phyloP scores from a whole-genome alignment of 2,888 invertebrate species.

The Apoderus coryli region DNA sequence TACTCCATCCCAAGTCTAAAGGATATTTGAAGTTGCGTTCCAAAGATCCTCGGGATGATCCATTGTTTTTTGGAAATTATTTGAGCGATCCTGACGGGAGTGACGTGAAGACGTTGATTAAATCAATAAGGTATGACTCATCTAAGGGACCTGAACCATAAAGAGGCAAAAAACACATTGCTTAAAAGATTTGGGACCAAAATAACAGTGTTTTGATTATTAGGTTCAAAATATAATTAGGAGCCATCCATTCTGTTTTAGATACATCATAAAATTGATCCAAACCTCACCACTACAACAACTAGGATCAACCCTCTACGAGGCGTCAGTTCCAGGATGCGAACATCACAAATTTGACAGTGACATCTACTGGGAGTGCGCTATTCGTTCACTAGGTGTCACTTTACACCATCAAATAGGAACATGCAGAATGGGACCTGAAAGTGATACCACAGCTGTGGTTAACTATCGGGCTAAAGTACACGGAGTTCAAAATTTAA shows the following conservation, averaged over 20 bases:
- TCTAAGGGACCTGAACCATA: too few species aligned
- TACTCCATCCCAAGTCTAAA: slow-evolving; percentile 40
- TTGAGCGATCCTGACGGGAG: slow-evolving; percentile 34
- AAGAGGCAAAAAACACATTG: too few species aligned
- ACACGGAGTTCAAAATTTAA: slow-evolving; percentile 41
- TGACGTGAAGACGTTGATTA: slow-evolving; percentile 34
- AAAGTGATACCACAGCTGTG: slow-evolving; percentile 28
- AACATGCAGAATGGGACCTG: slow-evolving; percentile 40
- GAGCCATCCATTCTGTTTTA: too few species aligned
- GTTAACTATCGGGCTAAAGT: slow-evolving; percentile 26
- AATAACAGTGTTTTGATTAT: too few species aligned
- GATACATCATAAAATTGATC: too few species aligned
- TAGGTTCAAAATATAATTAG: too few species aligned
- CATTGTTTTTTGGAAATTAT: slow-evolving; percentile 45
- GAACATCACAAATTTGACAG: slow-evolving; percentile 35
- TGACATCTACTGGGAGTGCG: slow-evolving; percentile 54
- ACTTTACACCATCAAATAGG: slow-evolving; percentile 42
- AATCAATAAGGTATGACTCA: slow-evolving; percentile 38
- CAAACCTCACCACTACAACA: too few species aligned
- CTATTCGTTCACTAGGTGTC: slow-evolving; percentile 39
- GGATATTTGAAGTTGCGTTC: slow-evolving; percentile 37
- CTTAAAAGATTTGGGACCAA: too few species aligned
- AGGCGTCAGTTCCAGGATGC: slow-evolving; percentile 40
- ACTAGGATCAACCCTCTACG: slow-evolving; percentile 3
- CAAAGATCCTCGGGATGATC: slow-evolving; percentile 40